phyloP scores from a whole-genome alignment of 2,113 vertebrate species.

The Bostrychus sinensis region DNA sequence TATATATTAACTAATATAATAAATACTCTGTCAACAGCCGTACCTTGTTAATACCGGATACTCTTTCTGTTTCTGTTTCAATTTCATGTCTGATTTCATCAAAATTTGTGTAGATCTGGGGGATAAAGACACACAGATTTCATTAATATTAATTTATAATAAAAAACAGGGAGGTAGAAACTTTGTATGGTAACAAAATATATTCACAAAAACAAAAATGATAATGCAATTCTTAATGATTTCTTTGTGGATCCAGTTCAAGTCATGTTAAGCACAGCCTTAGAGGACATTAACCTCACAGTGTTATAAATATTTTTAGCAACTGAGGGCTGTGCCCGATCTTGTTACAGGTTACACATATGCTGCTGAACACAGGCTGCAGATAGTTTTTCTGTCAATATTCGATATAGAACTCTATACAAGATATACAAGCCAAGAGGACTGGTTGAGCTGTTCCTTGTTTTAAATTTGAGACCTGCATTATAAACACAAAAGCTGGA shows the following conservation, averaged over 20 bases:
- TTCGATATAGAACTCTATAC: background rate
- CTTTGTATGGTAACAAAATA: background rate
- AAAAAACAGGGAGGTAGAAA: background rate
- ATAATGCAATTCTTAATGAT: background rate
- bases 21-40: background rate
- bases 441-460: background rate
- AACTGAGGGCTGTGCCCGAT: slow-evolving; percentile 14
- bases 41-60: slow-evolving; percentile 98
- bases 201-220: slow-evolving; percentile 8
- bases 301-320: slow-evolving; percentile 34
- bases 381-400: background rate
- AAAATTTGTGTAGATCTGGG: slow-evolving; percentile 92
- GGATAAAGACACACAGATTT: background rate
- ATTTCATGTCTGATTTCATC: slow-evolving; percentile 98
- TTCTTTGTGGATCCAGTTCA: slow-evolving; percentile 20
- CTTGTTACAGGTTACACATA: slow-evolving; percentile 9
- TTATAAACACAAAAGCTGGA: background rate
- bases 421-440: background rate
- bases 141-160: no score
- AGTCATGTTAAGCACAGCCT: slow-evolving; percentile 2
- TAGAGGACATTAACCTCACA: slow-evolving; percentile 16
- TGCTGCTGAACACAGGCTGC: background rate
- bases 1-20: no score
- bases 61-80: slow-evolving; percentile 93
- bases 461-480: background rate